Conservation (phyloP, 2,113 vertebrate genomes). For the Herpetotheres cachinnans region DNA sequence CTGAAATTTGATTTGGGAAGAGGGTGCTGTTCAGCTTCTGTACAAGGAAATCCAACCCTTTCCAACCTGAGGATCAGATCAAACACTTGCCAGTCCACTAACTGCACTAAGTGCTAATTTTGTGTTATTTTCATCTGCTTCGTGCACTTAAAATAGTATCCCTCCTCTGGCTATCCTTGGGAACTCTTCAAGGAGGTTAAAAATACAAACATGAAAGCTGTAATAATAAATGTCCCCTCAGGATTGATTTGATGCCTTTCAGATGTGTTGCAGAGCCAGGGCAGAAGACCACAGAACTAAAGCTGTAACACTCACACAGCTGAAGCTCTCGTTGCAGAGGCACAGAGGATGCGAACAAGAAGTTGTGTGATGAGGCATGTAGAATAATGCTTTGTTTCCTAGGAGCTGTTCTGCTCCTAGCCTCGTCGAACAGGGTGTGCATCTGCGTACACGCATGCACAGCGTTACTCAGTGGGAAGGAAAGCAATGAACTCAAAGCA, state of each 20-base stretch:
- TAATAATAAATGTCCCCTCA: neutral
- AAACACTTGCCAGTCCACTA: neutral
- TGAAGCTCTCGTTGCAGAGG: neutral
- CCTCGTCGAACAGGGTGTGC: neutral
- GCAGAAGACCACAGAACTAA: neutral
- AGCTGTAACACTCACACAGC: neutral
- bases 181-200: conserved; percentile 33
- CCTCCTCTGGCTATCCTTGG: conserved; percentile 28
- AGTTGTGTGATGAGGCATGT: neutral
- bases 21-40: neutral
- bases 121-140: neutral
- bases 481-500: neutral
- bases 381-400: neutral
- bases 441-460: accelerated
- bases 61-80: neutral
- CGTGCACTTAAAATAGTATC: neutral
- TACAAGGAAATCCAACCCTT: neutral
- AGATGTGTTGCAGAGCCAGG: neutral
- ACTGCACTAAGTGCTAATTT: conserved; percentile 20
- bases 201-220: neutral
- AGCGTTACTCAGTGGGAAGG: neutral
- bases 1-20: neutral
- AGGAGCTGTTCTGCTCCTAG: neutral
- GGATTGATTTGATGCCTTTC: neutral
- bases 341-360: neutral